Evolutionary conservation across 1,140 invertebrate species (phyloP).

Genomic region (Hestina assimilis): DNA sequence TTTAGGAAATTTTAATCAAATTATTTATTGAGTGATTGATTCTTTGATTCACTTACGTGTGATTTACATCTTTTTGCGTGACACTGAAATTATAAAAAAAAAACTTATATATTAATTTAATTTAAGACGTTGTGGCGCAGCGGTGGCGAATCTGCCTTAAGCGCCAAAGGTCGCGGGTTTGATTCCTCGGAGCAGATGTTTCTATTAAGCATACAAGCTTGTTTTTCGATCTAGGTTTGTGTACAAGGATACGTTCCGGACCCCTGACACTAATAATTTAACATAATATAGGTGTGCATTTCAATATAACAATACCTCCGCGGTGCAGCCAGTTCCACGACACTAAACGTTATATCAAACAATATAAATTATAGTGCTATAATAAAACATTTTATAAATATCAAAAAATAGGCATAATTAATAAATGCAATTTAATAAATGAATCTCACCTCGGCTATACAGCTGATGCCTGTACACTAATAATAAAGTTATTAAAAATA

Average conservation of each 20-base stretch:
- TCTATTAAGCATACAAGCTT: no score
- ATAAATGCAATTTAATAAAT: background rate
- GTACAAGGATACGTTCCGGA: background rate
- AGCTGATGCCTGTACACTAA: constrained; percentile 24
- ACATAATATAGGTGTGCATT: background rate
- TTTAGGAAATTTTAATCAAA: background rate
- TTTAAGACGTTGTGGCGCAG: no score
- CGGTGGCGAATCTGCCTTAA: no score
- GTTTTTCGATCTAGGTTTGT: no score
- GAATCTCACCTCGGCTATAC: constrained; percentile 20
- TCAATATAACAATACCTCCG: constrained; percentile 29
- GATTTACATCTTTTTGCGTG: constrained; percentile 27
- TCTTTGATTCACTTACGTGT: constrained; percentile 31
- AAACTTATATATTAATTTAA: no score
- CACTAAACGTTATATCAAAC: constrained; percentile 19
- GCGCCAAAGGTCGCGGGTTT: no score
- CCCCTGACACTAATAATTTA: background rate
- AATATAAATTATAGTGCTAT: background rate
- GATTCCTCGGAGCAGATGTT: no score
- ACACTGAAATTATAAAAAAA: constrained; percentile 23
- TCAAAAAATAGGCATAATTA: background rate
- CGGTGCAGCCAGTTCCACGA: constrained; percentile 28
- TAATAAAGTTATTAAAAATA: no score
- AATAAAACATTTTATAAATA: background rate
- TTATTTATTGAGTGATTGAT: background rate